A percentile compares a stretch with the other conserved stretches of the same genome.
These are phyloP conservation scores for Echeneis naucrates DNA, from an alignment of 2,797 vertebrate species.

Conservation along the genomic window DNA sequence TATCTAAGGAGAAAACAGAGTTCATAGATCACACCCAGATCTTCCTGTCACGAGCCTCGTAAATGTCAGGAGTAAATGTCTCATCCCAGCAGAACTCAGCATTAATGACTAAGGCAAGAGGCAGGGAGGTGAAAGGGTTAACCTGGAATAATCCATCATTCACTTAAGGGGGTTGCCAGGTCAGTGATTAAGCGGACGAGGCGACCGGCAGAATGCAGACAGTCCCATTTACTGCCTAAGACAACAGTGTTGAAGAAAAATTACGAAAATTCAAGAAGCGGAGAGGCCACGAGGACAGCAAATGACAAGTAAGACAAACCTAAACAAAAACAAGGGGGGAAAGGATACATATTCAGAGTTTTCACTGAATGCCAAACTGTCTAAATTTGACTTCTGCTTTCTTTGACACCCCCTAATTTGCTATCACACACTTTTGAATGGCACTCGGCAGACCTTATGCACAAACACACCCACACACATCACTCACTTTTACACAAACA, in stretches of 20 bases:
- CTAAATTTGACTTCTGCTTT: not conserved
- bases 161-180: conserved; percentile 66
- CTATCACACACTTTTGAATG: conserved; percentile 22
- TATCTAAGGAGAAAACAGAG: not conserved
- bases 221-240: conserved; percentile 49
- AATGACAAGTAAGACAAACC: not conserved
- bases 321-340: not conserved
- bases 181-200: conserved; percentile 59
- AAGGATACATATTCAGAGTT: too few species aligned
- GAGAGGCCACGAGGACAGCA: not conserved
- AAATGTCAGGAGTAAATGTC: conserved; percentile 28
- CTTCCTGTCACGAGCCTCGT: conserved; percentile 3
- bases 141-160: conserved; percentile 74
- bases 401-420: not conserved
- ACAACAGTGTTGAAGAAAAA: not conserved
- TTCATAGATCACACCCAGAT: not conserved
- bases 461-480: too few species aligned
- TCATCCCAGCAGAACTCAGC: not conserved
- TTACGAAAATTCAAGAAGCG: not conserved
- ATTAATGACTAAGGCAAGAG: conserved; percentile 16
- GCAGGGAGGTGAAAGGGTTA: conserved; percentile 53
- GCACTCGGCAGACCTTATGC: not conserved
- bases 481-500: too few species aligned
- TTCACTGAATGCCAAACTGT: too few species aligned
- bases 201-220: conserved; percentile 44